A percentile compares a stretch with the other conserved stretches of the same genome.
Evolutionary conservation across 2,888 invertebrate genomes (phyloP).

Genomic region (Orchestes rusci): DNA sequence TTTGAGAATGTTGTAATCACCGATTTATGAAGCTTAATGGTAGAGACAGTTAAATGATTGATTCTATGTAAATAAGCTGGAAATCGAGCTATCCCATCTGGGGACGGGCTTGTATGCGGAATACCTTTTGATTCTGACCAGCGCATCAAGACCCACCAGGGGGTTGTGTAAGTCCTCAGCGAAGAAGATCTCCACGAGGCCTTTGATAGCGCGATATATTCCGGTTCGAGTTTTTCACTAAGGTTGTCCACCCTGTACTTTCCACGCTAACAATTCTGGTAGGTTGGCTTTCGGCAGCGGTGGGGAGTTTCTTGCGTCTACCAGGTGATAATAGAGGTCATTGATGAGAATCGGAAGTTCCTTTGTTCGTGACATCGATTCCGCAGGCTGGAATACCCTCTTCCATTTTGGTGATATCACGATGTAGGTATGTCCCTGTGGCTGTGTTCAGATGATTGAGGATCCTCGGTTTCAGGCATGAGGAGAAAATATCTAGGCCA

Average conservation of each 20-base stretch:
- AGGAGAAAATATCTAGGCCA: slow-evolving; percentile 33
- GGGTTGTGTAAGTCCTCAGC: slow-evolving; percentile 13
- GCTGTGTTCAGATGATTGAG: slow-evolving; percentile 26
- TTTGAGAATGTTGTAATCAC: slow-evolving; percentile 13
- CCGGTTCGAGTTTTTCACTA: slow-evolving; percentile 6
- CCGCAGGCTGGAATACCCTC: slow-evolving; percentile 29
- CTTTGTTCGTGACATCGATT: slow-evolving; percentile 2
- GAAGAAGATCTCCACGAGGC: slow-evolving; percentile 14
- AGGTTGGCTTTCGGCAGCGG: slow-evolving; percentile 9
- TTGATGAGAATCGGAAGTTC: slow-evolving; percentile 9
- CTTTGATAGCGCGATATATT: slow-evolving; percentile 6
- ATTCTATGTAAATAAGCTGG: slow-evolving; percentile 8
- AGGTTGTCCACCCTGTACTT: slow-evolving; percentile 18
- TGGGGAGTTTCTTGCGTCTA: too few relatives aligned
- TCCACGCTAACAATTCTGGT: slow-evolving; percentile 19
- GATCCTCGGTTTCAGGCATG: slow-evolving; percentile 28
- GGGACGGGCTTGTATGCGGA: slow-evolving; percentile 5
- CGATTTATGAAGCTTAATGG: slow-evolving; percentile 16
- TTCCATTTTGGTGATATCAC: slow-evolving; percentile 28
- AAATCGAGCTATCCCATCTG: slow-evolving; percentile 7
- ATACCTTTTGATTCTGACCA: slow-evolving; percentile 4
- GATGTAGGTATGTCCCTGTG: slow-evolving; percentile 26
- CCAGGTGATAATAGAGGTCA: slow-evolving; percentile 8
- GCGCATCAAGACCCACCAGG: slow-evolving; percentile 10
- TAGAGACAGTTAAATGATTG: slow-evolving; percentile 10